Conservation (phyloP, 1,140 invertebrate genomes). For the Belonocnema kinseyi region DNA sequence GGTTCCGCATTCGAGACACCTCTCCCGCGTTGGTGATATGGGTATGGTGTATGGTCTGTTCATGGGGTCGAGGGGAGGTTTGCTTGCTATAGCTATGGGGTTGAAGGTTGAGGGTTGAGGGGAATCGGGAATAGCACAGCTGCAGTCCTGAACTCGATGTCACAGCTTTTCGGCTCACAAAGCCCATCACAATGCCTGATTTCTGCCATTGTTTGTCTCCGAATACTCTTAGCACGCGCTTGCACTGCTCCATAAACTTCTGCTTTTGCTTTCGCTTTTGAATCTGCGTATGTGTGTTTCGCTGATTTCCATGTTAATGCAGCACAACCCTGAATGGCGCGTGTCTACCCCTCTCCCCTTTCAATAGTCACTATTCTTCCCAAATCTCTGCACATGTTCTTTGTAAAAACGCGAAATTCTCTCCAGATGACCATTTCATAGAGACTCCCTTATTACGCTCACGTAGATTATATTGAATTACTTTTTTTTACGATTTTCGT, state of each 20-base stretch:
- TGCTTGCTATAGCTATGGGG: constrained; percentile 14
- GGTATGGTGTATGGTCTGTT: neutral
- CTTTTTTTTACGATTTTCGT: too few relatives aligned
- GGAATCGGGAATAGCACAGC: constrained; percentile 48
- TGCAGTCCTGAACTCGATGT: constrained; percentile 71
- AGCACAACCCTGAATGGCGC: neutral
- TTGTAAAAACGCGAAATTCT: neutral
- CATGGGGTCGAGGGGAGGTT: constrained; percentile 32
- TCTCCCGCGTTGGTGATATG: constrained; percentile 28
- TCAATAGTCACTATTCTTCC: constrained; percentile 17
- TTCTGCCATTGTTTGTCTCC: constrained; percentile 68
- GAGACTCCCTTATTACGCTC: too few relatives aligned
- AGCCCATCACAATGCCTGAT: constrained; percentile 71
- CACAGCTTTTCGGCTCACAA: constrained; percentile 71
- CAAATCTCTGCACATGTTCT: constrained; percentile 23
- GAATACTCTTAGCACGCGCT: constrained; percentile 61
- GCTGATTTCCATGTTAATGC: constrained; percentile 23
- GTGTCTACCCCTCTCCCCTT: neutral
- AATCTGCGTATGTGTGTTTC: neutral
- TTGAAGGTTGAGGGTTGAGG: constrained; percentile 33
- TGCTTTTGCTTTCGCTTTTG: neutral
- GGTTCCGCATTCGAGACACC: constrained; percentile 47
- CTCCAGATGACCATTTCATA: too few relatives aligned
- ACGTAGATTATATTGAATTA: too few relatives aligned
- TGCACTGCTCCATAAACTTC: constrained; percentile 47